Evolutionary conservation across 2,113 vertebrate species (phyloP).

Genomic region (Corydoras sp.): DNA sequence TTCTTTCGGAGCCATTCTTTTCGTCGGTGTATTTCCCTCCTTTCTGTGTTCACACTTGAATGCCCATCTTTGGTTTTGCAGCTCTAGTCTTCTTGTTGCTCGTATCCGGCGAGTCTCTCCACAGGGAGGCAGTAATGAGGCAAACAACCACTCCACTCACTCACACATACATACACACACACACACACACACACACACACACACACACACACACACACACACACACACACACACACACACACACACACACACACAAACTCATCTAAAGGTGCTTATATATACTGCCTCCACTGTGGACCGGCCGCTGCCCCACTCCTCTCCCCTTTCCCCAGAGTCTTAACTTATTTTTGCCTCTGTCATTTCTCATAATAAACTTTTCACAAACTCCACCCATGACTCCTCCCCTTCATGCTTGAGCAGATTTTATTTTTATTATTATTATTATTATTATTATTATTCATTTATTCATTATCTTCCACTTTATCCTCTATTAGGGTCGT

Average conservation of each 20-base stretch:
- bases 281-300: conserved; percentile 54
- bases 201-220: conserved; percentile 5
- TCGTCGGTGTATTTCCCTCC: conserved; percentile 47
- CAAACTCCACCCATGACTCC: conserved; percentile 51
- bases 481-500: too few species aligned
- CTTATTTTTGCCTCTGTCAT: conserved; percentile 68
- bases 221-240: conserved; percentile 29
- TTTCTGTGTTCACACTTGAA: conserved; percentile 46
- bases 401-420: not conserved
- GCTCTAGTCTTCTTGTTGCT: conserved; percentile 34
- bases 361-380: conserved; percentile 77
- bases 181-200: conserved; percentile 29
- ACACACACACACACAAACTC: conserved; percentile 11
- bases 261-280: conserved; percentile 48
- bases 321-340: conserved; percentile 62
- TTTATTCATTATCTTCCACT: too few species aligned
- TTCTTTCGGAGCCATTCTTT: conserved; percentile 62
- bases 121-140: conserved; percentile 47
- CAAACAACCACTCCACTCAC: conserved; percentile 32
- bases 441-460: too few species aligned
- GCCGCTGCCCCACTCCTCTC: conserved; percentile 47
- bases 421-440: too few species aligned
- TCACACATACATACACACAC: conserved; percentile 17
- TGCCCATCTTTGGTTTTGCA: conserved; percentile 40
- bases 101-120: conserved; percentile 33